A percentile compares a stretch with the other conserved stretches of the same genome.
phyloP scores from a whole-genome alignment of 2,113 vertebrate species.

The Leptodactylus fuscus region DNA sequence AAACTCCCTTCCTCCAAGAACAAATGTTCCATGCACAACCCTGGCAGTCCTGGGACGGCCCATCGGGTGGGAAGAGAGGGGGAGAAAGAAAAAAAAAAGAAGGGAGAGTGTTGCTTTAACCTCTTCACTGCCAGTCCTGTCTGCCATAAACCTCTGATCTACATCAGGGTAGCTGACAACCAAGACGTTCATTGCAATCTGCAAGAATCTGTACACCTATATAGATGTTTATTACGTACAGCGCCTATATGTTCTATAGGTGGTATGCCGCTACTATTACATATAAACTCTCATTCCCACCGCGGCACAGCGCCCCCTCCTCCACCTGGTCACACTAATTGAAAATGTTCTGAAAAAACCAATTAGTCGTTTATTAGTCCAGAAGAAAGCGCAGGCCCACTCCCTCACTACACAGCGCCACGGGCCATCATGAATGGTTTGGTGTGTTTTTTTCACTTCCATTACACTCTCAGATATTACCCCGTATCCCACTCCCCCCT shows the following conservation, averaged over 20 bases:
- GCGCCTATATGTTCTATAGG: no score
- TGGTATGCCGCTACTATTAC: no score
- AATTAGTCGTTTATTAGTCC: not conserved
- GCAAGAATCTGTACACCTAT: not conserved
- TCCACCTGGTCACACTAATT: not conserved
- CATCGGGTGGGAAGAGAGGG: constrained; percentile 42
- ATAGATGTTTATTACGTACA: not conserved
- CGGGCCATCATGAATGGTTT: not conserved
- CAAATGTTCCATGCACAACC: constrained; percentile 58
- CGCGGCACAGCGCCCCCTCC: not conserved
- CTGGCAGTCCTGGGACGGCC: constrained; percentile 52
- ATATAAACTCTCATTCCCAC: no score
- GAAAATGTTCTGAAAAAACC: not conserved
- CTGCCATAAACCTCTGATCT: not conserved
- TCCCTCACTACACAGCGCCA: not conserved
- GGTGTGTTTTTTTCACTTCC: not conserved
- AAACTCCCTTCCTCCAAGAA: constrained; percentile 58
- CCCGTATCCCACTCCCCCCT: not conserved
- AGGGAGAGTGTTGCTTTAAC: constrained; percentile 40
- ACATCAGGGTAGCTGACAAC: not conserved
- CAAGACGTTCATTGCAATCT: not conserved
- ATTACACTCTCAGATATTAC: constrained; percentile 3
- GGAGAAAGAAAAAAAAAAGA: no score
- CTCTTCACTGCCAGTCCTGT: not conserved
- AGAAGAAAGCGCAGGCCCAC: not conserved